Percentiles rank a stretch among this genome's conserved stretches.
phyloP scores from a whole-genome alignment of 2,888 invertebrate species.

The Limnephilus auricula region DNA sequence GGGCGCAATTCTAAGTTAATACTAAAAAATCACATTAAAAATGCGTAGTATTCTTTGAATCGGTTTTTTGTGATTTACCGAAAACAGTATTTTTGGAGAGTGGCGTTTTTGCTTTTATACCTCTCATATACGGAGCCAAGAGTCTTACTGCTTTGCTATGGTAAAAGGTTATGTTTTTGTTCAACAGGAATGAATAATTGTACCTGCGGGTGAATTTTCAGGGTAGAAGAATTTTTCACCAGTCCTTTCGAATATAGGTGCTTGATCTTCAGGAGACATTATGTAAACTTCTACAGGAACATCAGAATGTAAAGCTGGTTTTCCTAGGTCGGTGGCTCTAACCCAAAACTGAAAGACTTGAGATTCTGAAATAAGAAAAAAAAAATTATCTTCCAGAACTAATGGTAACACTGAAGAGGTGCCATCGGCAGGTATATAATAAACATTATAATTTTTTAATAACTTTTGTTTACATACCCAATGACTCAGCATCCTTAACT shows the following conservation, averaged over 20 bases:
- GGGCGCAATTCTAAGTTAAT: too few relatives aligned
- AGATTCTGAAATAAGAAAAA: conserved; percentile 76
- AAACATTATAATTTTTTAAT: neutral
- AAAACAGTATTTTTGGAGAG: too few relatives aligned
- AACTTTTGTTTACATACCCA: conserved; percentile 69
- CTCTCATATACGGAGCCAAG: neutral
- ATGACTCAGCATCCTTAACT: conserved; percentile 79
- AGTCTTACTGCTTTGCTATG: neutral
- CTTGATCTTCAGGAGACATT: conserved; percentile 82
- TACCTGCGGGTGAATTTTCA: conserved; percentile 84
- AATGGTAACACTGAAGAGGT: neutral
- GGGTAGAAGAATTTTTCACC: conserved; percentile 88
- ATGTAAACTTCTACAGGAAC: conserved; percentile 90
- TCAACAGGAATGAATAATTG: neutral
- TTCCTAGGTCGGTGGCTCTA: conserved; percentile 90
- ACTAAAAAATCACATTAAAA: too few relatives aligned
- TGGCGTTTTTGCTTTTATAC: too few relatives aligned
- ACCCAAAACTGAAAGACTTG: conserved; percentile 93
- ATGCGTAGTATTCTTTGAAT: too few relatives aligned
- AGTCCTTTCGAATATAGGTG: conserved; percentile 86
- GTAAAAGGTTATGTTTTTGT: neutral
- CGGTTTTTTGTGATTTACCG: too few relatives aligned
- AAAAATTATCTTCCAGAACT: neutral
- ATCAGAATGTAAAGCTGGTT: conserved; percentile 86
- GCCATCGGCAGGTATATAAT: neutral